These are phyloP conservation scores for Leptinotarsa undecemlineata DNA, from an alignment of 1,140 invertebrate species.

Conservation along the genomic window DNA sequence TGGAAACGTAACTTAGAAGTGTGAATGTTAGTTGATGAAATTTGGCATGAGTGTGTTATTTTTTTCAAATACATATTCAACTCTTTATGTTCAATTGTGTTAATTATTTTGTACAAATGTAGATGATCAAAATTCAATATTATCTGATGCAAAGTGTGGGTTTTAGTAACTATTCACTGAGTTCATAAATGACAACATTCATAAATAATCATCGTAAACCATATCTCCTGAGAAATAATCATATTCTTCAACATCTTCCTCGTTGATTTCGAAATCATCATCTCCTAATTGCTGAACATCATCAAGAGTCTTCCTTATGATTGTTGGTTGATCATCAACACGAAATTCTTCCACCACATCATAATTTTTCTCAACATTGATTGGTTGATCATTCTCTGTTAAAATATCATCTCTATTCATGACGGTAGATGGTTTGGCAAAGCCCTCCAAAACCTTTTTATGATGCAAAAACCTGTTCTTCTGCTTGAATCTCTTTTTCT, in stretches of 20 bases:
- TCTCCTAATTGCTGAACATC: constrained; percentile 19
- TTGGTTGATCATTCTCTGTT: constrained; percentile 2
- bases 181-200: neutral
- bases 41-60: too few relatives aligned
- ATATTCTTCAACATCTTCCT: constrained; percentile 29
- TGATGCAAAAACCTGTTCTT: constrained; percentile 42
- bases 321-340: neutral
- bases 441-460: constrained; percentile 42
- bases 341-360: neutral
- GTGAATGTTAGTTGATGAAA: too few relatives aligned
- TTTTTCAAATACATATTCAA: too few relatives aligned
- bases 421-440: constrained; percentile 28
- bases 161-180: neutral
- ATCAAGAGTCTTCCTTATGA: neutral
- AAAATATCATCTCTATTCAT: constrained; percentile 8
- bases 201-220: constrained; percentile 18
- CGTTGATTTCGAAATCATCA: constrained; percentile 9
- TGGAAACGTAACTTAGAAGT: too few relatives aligned
- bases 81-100: too few relatives aligned
- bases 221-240: constrained; percentile 14
- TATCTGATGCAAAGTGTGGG: neutral
- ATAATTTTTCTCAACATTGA: neutral
- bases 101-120: too few relatives aligned
- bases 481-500: constrained; percentile 43
- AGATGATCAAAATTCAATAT: too few relatives aligned